Conservation (phyloP, 92 coral and sea anemone species). For the Palythoa heliodiscus region DNA sequence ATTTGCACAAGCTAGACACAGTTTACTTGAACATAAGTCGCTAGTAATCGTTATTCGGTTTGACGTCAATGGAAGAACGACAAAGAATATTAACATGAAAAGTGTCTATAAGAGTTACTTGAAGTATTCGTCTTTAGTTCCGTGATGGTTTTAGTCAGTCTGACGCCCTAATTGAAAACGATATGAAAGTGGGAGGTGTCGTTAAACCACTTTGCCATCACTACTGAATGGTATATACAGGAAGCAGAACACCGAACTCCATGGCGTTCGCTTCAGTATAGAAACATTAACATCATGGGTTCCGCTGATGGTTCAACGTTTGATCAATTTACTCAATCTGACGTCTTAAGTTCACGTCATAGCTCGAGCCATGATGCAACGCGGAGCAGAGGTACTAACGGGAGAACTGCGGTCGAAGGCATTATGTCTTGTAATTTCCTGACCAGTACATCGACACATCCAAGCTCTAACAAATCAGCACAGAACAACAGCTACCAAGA, state of each 20-base stretch:
- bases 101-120: conserved; percentile 3
- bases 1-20: not conserved
- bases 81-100: not conserved
- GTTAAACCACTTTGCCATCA: not conserved
- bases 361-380: not conserved
- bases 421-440: not conserved
- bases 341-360: not conserved
- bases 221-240: not conserved
- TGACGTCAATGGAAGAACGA: conserved; percentile 3
- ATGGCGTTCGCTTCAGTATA: too few relatives aligned
- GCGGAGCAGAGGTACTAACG: not conserved
- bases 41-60: not conserved
- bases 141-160: not conserved
- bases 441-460: not conserved
- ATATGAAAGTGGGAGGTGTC: not conserved
- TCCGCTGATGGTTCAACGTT: not conserved
- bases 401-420: not conserved
- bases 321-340: not conserved
- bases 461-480: not conserved
- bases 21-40: not conserved
- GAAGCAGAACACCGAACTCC: not conserved
- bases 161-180: not conserved
- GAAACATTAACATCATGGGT: not conserved
- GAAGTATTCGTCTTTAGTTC: not conserved
- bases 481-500: not conserved